Percentiles rank a stretch among this genome's conserved stretches.
These are phyloP conservation scores for Fopius arisanus DNA, from an alignment of 1,140 invertebrate species.

Conservation along the genomic window DNA sequence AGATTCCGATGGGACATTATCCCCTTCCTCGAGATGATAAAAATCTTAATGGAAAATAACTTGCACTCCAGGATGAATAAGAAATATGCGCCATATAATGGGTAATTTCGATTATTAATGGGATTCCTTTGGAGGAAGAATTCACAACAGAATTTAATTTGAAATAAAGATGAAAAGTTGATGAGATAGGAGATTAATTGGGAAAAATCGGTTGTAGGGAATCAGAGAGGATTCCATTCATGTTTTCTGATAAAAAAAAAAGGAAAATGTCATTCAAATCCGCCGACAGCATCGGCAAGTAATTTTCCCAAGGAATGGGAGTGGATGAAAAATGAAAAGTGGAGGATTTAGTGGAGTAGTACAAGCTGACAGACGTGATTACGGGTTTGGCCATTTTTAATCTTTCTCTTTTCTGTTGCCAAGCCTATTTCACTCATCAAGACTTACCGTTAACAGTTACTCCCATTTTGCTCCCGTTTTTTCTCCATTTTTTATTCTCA, in stretches of 20 bases:
- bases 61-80: neutral
- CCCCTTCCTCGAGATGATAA: no score
- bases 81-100: neutral
- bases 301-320: neutral
- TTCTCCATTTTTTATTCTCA: neutral
- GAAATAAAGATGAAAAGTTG: neutral
- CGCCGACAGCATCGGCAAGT: neutral
- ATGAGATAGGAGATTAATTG: neutral
- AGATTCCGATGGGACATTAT: no score
- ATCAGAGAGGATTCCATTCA: neutral
- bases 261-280: neutral
- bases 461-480: neutral
- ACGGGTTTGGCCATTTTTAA: conserved; percentile 7
- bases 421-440: conserved; percentile 10
- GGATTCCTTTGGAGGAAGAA: neutral
- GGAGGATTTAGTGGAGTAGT: neutral
- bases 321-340: neutral
- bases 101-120: neutral
- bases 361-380: conserved; percentile 8
- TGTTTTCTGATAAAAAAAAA: neutral
- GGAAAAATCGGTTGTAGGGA: neutral
- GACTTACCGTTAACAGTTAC: neutral
- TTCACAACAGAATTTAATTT: neutral
- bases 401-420: neutral
- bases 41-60: neutral